Base-by-base conservation (phyloP, 2,113 vertebrate genomes). In the Neogale vison region DNA sequence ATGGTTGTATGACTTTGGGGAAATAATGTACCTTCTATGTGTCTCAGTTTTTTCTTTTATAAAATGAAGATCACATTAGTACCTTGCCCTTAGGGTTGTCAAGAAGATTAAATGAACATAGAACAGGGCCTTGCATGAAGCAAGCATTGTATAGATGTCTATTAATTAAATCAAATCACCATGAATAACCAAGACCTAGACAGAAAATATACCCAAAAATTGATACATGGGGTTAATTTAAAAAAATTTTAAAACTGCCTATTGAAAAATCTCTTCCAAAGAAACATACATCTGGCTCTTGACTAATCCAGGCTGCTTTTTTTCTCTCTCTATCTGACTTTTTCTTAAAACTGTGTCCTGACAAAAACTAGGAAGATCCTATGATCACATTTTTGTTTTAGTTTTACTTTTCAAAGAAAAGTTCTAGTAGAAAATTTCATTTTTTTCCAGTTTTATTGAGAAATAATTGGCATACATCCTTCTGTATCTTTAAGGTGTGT, bases 101-200 rank as follows among this genome's bases (percentile, higher is more conserved):
- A 96, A 84, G 45, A 96, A 95, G 84, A 65, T 86, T 77, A 96
- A 89, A 71, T 72, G 36, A 97, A 90, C 13, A 71, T 2, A 94
- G 50, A 95, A 29, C 7, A 69, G 14, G 74, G n/a, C 29, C 26
- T 69, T 94, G 74, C 13, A 69, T 6, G 42, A 9, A 80, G 77
- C 34, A 82, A 94, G 50, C 7, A 81, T n/a, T 77, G 10, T 23
- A 91, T 71, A 63, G 45, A 36, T 72, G 24, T 65, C 52, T 55
- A 17, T 67, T 93, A 85, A 84, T 93, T 85, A 94, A 85, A 88
- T 92, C 45, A 93, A 88, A 94, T 84, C 7, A 71, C 29, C n/a
- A 31, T 29, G 59, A 91, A 96, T 67, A 95, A 97, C 94, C 50
- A 81, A 95, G 61, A 82, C 18, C 45, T 72, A 59, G 31, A 18